Conservation (phyloP, 2,113 vertebrate genomes). For the Athene noctua region DNA sequence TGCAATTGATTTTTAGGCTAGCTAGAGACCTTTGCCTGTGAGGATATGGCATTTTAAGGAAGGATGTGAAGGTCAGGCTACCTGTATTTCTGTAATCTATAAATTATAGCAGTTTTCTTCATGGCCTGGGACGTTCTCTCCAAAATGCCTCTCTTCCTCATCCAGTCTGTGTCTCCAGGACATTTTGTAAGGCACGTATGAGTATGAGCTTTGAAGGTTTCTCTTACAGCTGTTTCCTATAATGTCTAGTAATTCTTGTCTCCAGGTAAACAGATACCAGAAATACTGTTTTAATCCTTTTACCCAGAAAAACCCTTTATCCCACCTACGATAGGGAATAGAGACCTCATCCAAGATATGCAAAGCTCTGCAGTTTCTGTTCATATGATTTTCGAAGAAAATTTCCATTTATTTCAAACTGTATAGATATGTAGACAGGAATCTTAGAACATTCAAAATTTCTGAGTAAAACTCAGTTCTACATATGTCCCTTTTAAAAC, state of each 20-base stretch:
- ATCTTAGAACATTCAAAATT: not conserved
- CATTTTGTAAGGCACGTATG: rapidly evolving
- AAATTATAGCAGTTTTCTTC: not conserved
- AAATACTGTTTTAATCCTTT: not conserved
- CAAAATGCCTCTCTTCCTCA: not conserved
- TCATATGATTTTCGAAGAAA: not conserved
- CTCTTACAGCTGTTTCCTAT: not conserved
- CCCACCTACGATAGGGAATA: not conserved
- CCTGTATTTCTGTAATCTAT: not conserved
- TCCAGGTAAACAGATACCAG: not conserved
- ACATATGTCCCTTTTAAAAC: not conserved
- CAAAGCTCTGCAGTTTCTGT: not conserved
- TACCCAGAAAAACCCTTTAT: not conserved
- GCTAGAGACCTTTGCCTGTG: not conserved
- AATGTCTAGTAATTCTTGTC: not conserved
- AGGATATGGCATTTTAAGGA: not conserved
- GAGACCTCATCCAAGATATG: not conserved
- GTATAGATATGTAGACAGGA: not conserved
- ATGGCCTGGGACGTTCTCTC: not conserved
- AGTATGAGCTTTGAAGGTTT: not conserved
- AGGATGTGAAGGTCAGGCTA: not conserved
- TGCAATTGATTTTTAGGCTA: not conserved
- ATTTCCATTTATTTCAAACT: not conserved
- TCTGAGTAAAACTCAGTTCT: not conserved
- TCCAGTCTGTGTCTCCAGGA: not conserved